Base-by-base conservation (phyloP, 2,888 invertebrate genomes). In the Microctonus brassicae region DNA sequence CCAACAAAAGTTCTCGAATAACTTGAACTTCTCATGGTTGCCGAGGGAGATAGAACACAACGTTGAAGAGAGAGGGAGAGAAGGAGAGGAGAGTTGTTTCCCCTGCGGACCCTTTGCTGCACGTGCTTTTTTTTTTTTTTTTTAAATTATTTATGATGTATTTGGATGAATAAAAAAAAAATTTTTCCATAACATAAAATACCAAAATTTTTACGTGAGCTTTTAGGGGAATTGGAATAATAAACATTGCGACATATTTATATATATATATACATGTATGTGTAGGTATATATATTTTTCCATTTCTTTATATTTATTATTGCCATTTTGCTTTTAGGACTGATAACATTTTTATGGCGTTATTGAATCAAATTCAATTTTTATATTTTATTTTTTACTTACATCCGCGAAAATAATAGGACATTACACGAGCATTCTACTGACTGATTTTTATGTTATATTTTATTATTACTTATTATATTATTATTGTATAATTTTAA, bases 31-130 rank as follows among this genome's bases (percentile, higher is more conserved):
- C 17, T 47, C 47, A 47, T 47, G n/a, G 47, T 47, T 47, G 17
- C 17, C 7, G 17, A 47, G 17, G 17, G 47, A 47, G 47, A 47
- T 47, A 47, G 17, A 47, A 17, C 17, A 4, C 17, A 13, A 17
- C 26, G 72, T 69, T 72, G 73, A 42, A 62, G 73, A 67, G 70
- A 74, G 36, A 62, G 73, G 69, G 70, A 74, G 36, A 36, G 36
- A 36, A 10, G 10, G 5, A 36, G 60, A 70, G 64, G 64, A 72
- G 10, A 10, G n/a, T n/a, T 17, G 17, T 47, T 20, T 17, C 47
- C 47, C 47, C 20, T 47, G 47, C 17, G 47, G 20, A 17, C 47
- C 20, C 20, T 47, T 47, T 20, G 6, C 47, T 47, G n/a, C 47
- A 9, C 7, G 20, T 47, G 17, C n/a, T 2, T 39, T 39, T 39